These are phyloP conservation scores for Drosophila baimaii DNA, from an alignment of 1,140 invertebrate species.

Conservation along the genomic window DNA sequence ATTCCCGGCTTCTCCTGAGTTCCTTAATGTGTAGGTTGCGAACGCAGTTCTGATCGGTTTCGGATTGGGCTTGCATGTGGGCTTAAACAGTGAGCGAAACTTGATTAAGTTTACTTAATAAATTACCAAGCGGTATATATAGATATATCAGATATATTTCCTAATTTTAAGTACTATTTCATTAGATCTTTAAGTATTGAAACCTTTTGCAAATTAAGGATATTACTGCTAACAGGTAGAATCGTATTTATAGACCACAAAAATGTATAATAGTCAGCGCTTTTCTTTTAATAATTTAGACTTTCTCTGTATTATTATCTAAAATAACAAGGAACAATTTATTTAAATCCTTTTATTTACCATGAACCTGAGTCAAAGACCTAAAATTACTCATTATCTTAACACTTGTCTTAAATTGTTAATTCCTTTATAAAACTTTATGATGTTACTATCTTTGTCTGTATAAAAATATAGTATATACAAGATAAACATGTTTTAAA, in stretches of 20 bases:
- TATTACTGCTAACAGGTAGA: too few relatives aligned
- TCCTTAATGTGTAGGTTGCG: constrained; percentile 24
- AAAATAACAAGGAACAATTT: not conserved
- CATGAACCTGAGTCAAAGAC: not conserved
- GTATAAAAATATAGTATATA: not conserved
- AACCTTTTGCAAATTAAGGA: not conserved
- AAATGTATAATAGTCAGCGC: too few relatives aligned
- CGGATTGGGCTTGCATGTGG: constrained; percentile 25
- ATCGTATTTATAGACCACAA: too few relatives aligned
- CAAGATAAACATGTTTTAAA: not conserved
- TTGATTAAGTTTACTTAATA: not conserved
- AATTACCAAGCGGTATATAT: fast-evolving
- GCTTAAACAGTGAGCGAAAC: constrained; percentile 13
- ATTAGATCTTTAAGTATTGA: fast-evolving
- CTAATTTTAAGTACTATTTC: too few relatives aligned
- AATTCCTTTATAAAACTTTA: not conserved
- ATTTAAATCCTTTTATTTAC: not conserved
- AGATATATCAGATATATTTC: too few relatives aligned
- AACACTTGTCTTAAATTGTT: not conserved
- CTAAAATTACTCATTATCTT: constrained; percentile 4
- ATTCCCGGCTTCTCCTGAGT: not conserved
- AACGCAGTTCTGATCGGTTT: constrained; percentile 32
- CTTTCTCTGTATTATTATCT: not conserved
- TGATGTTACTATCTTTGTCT: not conserved
- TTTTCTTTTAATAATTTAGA: too few relatives aligned